Percentiles rank a stretch among this genome's conserved stretches.
Conservation (phyloP, 2,888 invertebrate genomes). For the Seira musarum region DNA sequence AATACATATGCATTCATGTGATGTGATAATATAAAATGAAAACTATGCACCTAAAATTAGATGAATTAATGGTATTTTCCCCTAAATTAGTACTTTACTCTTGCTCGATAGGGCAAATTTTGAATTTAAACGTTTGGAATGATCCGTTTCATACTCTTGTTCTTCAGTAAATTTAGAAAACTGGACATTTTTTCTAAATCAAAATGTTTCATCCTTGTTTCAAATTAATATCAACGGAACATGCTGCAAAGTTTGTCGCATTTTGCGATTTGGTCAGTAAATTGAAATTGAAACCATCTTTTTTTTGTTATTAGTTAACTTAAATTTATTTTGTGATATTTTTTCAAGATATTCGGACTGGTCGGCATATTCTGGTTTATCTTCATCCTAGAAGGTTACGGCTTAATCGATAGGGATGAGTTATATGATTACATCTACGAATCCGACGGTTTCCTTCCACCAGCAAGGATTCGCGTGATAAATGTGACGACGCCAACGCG, state of each 20-base stretch:
- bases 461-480: not conserved
- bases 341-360: constrained; percentile 48
- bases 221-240: constrained; percentile 15
- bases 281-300: not conserved
- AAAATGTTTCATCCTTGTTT: constrained; percentile 17
- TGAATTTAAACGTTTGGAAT: no score
- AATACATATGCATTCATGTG: no score
- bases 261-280: constrained; percentile 48
- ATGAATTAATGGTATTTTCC: no score
- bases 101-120: no score
- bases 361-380: constrained; percentile 57
- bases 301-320: not conserved
- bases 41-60: no score
- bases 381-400: constrained; percentile 53
- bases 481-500: not conserved
- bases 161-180: no score
- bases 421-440: not conserved
- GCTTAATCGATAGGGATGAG: constrained; percentile 24
- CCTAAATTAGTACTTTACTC: no score
- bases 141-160: no score
- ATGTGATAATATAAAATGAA: no score
- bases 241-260: constrained; percentile 46
- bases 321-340: not conserved
- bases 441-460: not conserved
- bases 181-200: not conserved